Evolutionary conservation across 2,888 invertebrate species (phyloP).

Genomic region (Oxytorus armatus): DNA sequence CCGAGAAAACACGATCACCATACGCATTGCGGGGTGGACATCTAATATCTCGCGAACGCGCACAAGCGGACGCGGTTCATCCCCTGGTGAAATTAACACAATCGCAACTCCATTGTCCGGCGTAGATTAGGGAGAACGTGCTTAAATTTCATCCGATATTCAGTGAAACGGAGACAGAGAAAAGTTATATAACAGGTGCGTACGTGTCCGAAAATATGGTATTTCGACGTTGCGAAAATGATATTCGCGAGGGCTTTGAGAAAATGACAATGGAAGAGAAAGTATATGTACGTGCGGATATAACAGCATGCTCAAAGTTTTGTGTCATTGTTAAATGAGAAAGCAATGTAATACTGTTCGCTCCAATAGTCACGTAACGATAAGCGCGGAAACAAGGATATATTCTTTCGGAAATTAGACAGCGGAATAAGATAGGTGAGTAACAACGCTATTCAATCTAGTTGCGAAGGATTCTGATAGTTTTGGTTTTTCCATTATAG

Average conservation of each 20-base stretch:
- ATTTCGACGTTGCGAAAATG: constrained; percentile 53
- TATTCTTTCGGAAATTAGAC: constrained; percentile 13
- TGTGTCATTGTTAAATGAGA: constrained; percentile 48
- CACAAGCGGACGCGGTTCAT: constrained; percentile 13
- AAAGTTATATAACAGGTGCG: background rate
- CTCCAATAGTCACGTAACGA: constrained; percentile 1
- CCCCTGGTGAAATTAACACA: constrained; percentile 37
- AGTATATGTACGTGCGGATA: background rate
- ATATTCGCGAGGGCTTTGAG: constrained; percentile 42
- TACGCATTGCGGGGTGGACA: constrained; percentile 14
- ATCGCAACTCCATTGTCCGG: constrained; percentile 54
- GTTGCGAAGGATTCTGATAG: background rate
- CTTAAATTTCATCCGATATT: constrained; percentile 67
- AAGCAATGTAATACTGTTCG: constrained; percentile 60
- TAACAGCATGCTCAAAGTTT: constrained; percentile 40
- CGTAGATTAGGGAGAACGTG: constrained; percentile 54
- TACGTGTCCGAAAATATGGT: constrained; percentile 21
- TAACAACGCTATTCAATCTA: background rate
- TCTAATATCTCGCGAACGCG: constrained; percentile 4
- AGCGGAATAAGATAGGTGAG: too few species aligned
- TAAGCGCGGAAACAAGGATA: constrained; percentile 12
- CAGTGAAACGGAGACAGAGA: constrained; percentile 32
- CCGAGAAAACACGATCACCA: too few species aligned
- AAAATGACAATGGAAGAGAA: constrained; percentile 44
- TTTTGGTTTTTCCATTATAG: background rate